phyloP scores from a whole-genome alignment of 2,797 vertebrate species.

The Acrossocheilus wenchowensis region DNA sequence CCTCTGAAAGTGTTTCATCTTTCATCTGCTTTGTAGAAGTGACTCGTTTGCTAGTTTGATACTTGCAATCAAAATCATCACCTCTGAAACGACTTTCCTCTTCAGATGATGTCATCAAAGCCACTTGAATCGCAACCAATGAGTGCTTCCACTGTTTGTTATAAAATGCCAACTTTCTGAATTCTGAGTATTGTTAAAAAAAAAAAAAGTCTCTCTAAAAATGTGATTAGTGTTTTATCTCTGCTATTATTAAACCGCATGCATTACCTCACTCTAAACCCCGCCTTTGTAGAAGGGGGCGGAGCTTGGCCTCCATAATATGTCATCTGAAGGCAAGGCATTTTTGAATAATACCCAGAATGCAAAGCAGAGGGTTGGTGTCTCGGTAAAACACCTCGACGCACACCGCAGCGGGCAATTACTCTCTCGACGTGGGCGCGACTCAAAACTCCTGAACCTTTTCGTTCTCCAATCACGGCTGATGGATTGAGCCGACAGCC shows the following conservation, averaged over 20 bases:
- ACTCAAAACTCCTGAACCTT: conserved; percentile 80
- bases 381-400: conserved; percentile 73
- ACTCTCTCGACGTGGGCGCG: conserved; percentile 77
- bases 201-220: not conserved
- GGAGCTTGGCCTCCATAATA: conserved; percentile 8
- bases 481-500: conserved; percentile 80
- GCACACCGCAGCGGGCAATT: conserved; percentile 75
- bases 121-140: not conserved
- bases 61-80: not conserved
- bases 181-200: not conserved
- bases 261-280: not conserved
- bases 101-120: not conserved
- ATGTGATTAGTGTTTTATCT: not conserved
- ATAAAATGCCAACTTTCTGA: not conserved
- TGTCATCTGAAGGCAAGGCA: not conserved
- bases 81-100: not conserved
- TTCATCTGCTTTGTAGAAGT: not conserved
- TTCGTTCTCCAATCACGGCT: conserved; percentile 81
- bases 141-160: not conserved
- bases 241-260: not conserved
- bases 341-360: conserved; percentile 72
- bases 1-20: not conserved
- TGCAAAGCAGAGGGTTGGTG: conserved; percentile 78
- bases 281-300: not conserved
- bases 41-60: not conserved